Evolutionary conservation across 2,113 vertebrate genomes (phyloP), one percentile per base, ranked within the genome.

Genomic region (Coryphaenoides rupestris): DNA sequence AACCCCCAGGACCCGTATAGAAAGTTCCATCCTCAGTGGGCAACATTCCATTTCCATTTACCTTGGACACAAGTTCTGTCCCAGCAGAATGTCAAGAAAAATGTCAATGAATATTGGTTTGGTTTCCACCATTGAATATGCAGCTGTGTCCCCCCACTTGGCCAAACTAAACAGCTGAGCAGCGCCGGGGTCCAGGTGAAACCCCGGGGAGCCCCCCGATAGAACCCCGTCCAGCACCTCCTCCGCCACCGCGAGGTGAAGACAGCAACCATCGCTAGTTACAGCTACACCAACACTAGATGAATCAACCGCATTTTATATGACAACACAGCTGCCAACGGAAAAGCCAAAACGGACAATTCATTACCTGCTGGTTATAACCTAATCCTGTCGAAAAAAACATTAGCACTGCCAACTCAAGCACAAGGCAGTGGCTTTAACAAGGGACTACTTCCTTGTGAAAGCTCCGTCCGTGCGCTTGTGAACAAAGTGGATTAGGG

Each of bases 141-240:
- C 75, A 78, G 78, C 71, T 78, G 79, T 21, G 47, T 68, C 45
- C 63, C 2, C 5, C 64, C 16, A n/a, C n/a, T 23, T 16, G n/a
- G 84, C 86, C 80, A 84, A 86, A 23, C 14, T 66, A 83, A 86
- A 86, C 80, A 82, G 76, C 65, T 16, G 57, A 68, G 72, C 50
- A 69, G 76, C 86, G 80, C 74, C 69, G 16, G 21, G 66, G 62
- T 45, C 72, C 78, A 79, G 83, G 78, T 83, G 80, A 52, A 70
- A 61, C 13, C 55, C 7, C 7, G 66, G 62, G 19, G 60, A 63
- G 68, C 64, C 57, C 66, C 68, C 70, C 40, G 57, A 72, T 47
- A 69, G 69, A 61, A 72, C 45, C 65, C 13, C 4, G 3, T 46
- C 53, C 63, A n/a, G 21, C 19, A 19, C 13, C 0, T 24, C 50